phyloP scores from a whole-genome alignment of 1,140 invertebrate species.

The Homalodisca vitripennis region DNA sequence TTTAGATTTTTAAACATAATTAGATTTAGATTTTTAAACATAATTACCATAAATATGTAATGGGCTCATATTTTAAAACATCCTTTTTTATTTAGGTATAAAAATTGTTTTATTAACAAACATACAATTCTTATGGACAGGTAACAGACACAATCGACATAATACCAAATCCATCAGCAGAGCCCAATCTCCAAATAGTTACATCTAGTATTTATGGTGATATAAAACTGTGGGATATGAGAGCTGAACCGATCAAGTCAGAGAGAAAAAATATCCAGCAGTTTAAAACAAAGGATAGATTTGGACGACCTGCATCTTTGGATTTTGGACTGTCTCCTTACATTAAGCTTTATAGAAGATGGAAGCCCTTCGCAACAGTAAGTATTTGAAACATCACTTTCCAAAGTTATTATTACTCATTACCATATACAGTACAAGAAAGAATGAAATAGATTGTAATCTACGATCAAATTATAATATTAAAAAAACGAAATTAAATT shows the following conservation, averaged over 20 bases:
- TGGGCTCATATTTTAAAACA: too few relatives aligned
- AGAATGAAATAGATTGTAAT: too few relatives aligned
- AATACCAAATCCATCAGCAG: constrained; percentile 34
- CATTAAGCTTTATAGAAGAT: constrained; percentile 2
- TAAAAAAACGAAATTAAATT: too few relatives aligned
- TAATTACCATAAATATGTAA: too few relatives aligned
- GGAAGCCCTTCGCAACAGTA: constrained; percentile 20
- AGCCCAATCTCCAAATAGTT: constrained; percentile 60
- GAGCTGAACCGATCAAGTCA: constrained; percentile 41
- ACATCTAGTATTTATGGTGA: constrained; percentile 63
- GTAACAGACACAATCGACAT: constrained; percentile 37
- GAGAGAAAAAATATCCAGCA: not conserved
- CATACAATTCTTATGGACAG: constrained; percentile 37
- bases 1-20: too few relatives aligned
- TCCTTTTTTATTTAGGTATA: too few relatives aligned
- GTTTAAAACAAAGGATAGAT: constrained; percentile 17
- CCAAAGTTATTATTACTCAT: too few relatives aligned
- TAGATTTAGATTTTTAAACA: too few relatives aligned
- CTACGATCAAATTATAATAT: too few relatives aligned
- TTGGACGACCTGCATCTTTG: constrained; percentile 10
- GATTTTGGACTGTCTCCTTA: constrained; percentile 12
- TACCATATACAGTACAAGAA: too few relatives aligned
- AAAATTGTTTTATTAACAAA: too few relatives aligned
- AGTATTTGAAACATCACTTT: not conserved
- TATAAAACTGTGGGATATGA: constrained; percentile 69